Percentiles rank a stretch among this genome's conserved stretches.
Evolutionary conservation across 2,113 vertebrate genomes (phyloP).

Genomic region (Oncorhynchus gorbuscha): DNA sequence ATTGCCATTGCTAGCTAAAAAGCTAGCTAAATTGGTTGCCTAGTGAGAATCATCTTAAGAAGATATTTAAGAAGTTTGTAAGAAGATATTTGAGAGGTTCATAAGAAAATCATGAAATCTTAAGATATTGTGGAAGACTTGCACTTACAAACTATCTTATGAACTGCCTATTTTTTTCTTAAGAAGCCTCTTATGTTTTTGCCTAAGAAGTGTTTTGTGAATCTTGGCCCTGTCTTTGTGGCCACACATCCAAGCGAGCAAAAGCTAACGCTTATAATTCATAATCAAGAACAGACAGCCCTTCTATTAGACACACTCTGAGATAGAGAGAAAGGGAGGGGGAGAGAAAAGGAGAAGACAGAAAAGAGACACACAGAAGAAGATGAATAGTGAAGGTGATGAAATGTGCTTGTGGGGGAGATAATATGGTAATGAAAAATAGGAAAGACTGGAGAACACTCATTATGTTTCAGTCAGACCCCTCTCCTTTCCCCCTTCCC

Average conservation of each 20-base stretch:
- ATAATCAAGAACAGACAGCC: conserved; percentile 18
- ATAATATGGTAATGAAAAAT: conserved; percentile 59
- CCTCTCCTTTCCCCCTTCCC: background rate
- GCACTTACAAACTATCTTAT: no score
- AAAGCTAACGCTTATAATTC: conserved; percentile 17
- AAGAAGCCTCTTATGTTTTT: no score
- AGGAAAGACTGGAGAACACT: conserved; percentile 56
- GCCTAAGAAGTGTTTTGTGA: no score
- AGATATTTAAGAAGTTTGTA: no score
- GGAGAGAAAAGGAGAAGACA: background rate
- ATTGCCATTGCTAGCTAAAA: no score
- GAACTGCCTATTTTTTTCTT: no score
- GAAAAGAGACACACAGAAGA: background rate
- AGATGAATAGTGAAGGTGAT: conserved; percentile 39
- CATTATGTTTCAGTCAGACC: conserved; percentile 43
- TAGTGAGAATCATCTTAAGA: no score
- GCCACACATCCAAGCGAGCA: conserved; percentile 17
- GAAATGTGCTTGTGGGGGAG: conserved; percentile 45
- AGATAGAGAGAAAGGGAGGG: background rate
- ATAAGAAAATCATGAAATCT: no score
- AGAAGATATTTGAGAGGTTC: no score
- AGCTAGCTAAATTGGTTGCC: no score
- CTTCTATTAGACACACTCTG: background rate
- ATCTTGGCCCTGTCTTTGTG: conserved; percentile 25
- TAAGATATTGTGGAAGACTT: no score